Percentiles rank a stretch among this genome's conserved stretches.
Conservation (phyloP, 2,888 invertebrate species). For the Drosophila planitibia region DNA sequence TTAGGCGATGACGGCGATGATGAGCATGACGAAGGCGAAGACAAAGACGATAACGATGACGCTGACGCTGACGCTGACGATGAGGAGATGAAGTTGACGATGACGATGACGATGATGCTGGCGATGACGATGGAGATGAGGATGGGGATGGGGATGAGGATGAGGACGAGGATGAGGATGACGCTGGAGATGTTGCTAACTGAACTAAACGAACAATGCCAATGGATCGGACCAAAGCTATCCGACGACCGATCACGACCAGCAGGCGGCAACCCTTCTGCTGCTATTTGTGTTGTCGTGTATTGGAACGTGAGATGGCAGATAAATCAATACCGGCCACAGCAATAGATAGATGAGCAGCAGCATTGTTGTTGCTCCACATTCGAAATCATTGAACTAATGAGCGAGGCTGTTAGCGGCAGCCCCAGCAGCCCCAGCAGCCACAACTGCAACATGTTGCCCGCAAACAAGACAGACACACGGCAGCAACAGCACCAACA, state of each 20-base stretch:
- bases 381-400: conserved; percentile 71
- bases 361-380: conserved; percentile 66
- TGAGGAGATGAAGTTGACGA: conserved; percentile 27
- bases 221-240: conserved; percentile 51
- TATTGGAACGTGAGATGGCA: conserved; percentile 72
- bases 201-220: conserved; percentile 49
- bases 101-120: conserved; percentile 24
- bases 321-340: conserved; percentile 74
- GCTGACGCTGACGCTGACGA: conserved; percentile 16
- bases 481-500: conserved; percentile 39
- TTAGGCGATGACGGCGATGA: conserved; percentile 51
- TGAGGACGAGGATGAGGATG: conserved; percentile 13
- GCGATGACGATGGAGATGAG: conserved; percentile 12
- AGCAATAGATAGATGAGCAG: conserved; percentile 47
- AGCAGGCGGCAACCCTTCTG: conserved; percentile 45
- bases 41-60: conserved; percentile 10
- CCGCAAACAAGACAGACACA: conserved; percentile 13
- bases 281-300: conserved; percentile 42
- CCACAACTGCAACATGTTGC: conserved; percentile 57
- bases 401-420: conserved; percentile 56
- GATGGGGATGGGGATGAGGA: conserved; percentile 10
- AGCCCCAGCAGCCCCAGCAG: conserved; percentile 17
- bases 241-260: conserved; percentile 75
- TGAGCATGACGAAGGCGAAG: conserved; percentile 12
- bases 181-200: conserved; percentile 41